These are phyloP conservation scores for Dicrostonyx torquatus DNA, from an alignment of 2,797 vertebrate species.

Conservation along the genomic window DNA sequence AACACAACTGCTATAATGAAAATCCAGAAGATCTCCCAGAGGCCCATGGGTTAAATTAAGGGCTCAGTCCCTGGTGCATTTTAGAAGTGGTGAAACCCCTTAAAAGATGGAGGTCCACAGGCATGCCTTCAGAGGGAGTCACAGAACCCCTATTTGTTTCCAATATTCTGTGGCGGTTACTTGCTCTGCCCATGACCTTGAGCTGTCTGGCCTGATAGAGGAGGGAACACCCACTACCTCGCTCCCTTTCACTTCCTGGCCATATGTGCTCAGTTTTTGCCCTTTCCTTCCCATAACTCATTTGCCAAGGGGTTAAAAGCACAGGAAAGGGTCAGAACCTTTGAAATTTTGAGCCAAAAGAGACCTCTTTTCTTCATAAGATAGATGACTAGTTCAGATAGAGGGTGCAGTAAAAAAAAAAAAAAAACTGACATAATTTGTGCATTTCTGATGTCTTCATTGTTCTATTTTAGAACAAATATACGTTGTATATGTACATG, in stretches of 20 bases:
- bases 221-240: no score
- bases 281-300: no score
- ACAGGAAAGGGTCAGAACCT: background rate
- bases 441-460: background rate
- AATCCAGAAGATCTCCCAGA: background rate
- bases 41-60: background rate
- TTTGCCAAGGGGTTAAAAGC: background rate
- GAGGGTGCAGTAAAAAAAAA: background rate
- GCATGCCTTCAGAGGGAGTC: background rate
- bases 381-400: background rate
- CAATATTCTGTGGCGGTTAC: no score
- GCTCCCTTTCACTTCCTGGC: background rate
- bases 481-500: background rate
- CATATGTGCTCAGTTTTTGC: background rate
- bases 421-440: background rate
- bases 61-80: background rate
- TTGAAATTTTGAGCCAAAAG: background rate
- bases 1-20: background rate
- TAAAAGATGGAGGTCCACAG: background rate
- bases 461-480: background rate
- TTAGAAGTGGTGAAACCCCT: background rate
- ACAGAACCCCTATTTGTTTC: background rate
- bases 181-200: no score
- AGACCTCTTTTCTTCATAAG: background rate
- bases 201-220: no score